Evolutionary conservation across 2,888 invertebrate genomes (phyloP).

Genomic region (Catocala nupta): DNA sequence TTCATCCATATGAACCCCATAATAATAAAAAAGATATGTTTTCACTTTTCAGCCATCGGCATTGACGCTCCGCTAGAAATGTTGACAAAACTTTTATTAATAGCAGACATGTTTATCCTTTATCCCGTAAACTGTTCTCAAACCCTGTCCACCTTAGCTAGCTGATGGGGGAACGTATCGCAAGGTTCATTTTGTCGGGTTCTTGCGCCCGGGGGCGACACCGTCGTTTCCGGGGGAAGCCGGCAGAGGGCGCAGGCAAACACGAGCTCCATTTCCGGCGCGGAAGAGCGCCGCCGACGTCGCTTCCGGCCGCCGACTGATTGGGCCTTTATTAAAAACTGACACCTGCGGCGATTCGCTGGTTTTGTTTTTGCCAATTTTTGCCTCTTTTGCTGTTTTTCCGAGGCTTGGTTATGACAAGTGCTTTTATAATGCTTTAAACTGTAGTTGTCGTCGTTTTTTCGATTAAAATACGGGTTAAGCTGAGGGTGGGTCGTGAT

Average conservation of each 20-base stretch:
- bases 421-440: slow-evolving; percentile 46
- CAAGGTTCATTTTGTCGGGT: slow-evolving; percentile 61
- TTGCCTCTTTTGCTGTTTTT: slow-evolving; percentile 29
- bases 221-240: slow-evolving; percentile 69
- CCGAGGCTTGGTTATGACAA: slow-evolving; percentile 47
- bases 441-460: slow-evolving; percentile 25
- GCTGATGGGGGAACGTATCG: slow-evolving; percentile 51
- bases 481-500: slow-evolving; percentile 17
- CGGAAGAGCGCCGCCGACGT: slow-evolving; percentile 76
- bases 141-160: slow-evolving; percentile 34
- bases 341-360: slow-evolving; percentile 80
- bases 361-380: slow-evolving; percentile 50
- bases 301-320: slow-evolving; percentile 82
- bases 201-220: slow-evolving; percentile 65
- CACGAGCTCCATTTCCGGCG: slow-evolving; percentile 84
- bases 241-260: slow-evolving; percentile 76
- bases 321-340: slow-evolving; percentile 86
- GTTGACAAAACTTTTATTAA: no score
- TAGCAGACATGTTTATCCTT: background rate
- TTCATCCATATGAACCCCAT: no score
- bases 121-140: slow-evolving; percentile 23
- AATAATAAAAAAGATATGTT: no score
- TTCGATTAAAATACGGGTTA: slow-evolving; percentile 38
- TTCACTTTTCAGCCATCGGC: no score
- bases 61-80: no score